phyloP scores from a whole-genome alignment of 2,888 invertebrate genomes.

The Atherix ibis region DNA sequence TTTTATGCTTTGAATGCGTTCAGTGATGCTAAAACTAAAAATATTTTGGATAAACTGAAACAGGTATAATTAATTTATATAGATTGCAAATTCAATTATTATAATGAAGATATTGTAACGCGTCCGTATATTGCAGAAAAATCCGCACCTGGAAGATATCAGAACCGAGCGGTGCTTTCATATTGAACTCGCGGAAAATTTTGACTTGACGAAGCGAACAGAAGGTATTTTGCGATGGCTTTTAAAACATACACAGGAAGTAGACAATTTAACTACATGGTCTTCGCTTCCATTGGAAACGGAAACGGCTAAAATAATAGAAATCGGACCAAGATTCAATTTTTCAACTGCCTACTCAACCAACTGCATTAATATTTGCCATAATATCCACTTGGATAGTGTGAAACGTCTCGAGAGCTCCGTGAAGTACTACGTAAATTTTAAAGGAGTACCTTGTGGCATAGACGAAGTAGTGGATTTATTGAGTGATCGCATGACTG shows the following conservation, averaged over 20 bases:
- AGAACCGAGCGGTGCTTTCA: slow-evolving; percentile 70
- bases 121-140: slow-evolving; percentile 17
- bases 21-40: slow-evolving; percentile 41
- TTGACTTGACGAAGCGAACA: slow-evolving; percentile 41
- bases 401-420: slow-evolving; percentile 71
- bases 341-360: slow-evolving; percentile 93
- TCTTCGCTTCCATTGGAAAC: slow-evolving; percentile 34
- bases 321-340: slow-evolving; percentile 86
- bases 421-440: slow-evolving; percentile 53
- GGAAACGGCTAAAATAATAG: slow-evolving; percentile 41
- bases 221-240: slow-evolving; percentile 59
- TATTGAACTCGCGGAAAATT: slow-evolving; percentile 42
- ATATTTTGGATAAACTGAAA: slow-evolving; percentile 40
- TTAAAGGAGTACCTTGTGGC: slow-evolving; percentile 15
- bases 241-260: slow-evolving; percentile 51
- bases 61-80: slow-evolving; percentile 16
- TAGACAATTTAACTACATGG: slow-evolving; percentile 39
- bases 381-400: slow-evolving; percentile 59
- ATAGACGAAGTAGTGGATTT: slow-evolving; percentile 34
- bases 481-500: slow-evolving; percentile 88
- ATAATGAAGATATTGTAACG: too few relatives aligned
- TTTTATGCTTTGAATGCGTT: slow-evolving; percentile 47
- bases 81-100: background rate
- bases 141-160: slow-evolving; percentile 35
- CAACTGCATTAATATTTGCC: slow-evolving; percentile 89